Percentiles rank a stretch among this genome's conserved stretches.
These are phyloP conservation scores for Enteromius anoplus DNA, from an alignment of 2,797 vertebrate genomes.

Conservation along the genomic window DNA sequence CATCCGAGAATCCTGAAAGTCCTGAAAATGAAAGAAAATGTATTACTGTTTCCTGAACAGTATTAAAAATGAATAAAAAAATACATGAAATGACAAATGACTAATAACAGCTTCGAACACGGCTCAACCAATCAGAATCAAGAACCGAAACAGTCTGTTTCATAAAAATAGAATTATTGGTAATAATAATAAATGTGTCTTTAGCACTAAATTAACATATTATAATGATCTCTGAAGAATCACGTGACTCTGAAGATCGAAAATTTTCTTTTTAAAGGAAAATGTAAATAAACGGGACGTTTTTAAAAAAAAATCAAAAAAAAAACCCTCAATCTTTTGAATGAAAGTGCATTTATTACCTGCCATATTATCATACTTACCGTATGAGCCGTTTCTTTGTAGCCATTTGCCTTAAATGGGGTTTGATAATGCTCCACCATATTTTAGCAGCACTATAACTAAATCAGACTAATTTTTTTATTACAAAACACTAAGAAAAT, in stretches of 20 bases:
- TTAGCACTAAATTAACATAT: neutral
- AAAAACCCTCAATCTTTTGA: neutral
- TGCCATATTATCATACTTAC: neutral
- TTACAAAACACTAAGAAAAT: constrained; percentile 12
- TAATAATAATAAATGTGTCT: neutral
- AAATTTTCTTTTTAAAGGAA: too few relatives aligned
- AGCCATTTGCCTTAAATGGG: neutral
- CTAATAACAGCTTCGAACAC: too few relatives aligned
- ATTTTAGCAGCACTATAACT: neutral
- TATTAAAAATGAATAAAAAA: neutral
- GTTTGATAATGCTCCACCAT: neutral
- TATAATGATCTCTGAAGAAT: neutral
- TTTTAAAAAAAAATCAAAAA: neutral
- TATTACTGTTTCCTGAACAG: neutral
- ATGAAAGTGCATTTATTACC: neutral
- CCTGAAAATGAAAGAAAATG: neutral
- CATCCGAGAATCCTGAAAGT: neutral
- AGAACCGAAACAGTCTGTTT: too few relatives aligned
- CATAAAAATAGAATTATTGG: neutral
- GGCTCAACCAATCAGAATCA: too few relatives aligned
- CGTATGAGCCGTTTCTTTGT: neutral
- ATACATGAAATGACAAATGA: too few relatives aligned
- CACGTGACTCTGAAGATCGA: neutral
- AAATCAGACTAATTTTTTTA: neutral
- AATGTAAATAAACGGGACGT: too few relatives aligned